Percentiles rank a stretch among this genome's conserved stretches.
Conservation (phyloP, 2,113 vertebrate genomes). For the Charadrius vociferus region DNA sequence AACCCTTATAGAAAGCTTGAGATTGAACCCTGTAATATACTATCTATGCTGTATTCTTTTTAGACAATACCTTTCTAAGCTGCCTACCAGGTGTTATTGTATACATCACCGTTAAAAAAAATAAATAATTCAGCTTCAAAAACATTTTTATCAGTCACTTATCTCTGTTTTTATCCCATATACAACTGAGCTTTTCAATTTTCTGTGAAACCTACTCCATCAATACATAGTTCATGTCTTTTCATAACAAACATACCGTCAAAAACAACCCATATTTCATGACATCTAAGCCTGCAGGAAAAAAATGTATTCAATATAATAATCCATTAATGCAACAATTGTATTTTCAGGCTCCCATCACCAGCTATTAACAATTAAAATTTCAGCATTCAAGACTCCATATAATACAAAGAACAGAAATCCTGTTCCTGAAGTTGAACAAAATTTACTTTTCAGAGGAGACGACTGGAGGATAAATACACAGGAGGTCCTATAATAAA, state of each 20-base stretch:
- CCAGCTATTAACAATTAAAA: neutral
- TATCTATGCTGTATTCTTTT: neutral
- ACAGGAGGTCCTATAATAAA: neutral
- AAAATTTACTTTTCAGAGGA: neutral
- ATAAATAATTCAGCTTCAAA: neutral
- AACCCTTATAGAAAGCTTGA: neutral
- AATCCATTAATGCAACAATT: neutral
- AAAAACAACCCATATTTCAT: neutral
- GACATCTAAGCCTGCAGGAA: neutral
- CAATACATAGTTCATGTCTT: neutral
- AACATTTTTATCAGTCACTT: neutral
- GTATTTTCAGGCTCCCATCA: neutral
- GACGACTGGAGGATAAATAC: neutral
- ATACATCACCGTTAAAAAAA: neutral
- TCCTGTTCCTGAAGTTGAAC: neutral
- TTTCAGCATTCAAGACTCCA: neutral
- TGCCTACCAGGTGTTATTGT: neutral
- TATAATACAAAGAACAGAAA: neutral
- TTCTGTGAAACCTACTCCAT: neutral
- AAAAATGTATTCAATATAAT: neutral
- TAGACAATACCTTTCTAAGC: neutral
- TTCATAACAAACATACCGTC: neutral
- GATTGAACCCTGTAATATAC: neutral
- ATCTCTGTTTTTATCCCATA: neutral
- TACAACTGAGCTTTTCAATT: neutral